These are phyloP conservation scores for Belonocnema kinseyi DNA, from an alignment of 1,140 invertebrate genomes.

Conservation along the genomic window DNA sequence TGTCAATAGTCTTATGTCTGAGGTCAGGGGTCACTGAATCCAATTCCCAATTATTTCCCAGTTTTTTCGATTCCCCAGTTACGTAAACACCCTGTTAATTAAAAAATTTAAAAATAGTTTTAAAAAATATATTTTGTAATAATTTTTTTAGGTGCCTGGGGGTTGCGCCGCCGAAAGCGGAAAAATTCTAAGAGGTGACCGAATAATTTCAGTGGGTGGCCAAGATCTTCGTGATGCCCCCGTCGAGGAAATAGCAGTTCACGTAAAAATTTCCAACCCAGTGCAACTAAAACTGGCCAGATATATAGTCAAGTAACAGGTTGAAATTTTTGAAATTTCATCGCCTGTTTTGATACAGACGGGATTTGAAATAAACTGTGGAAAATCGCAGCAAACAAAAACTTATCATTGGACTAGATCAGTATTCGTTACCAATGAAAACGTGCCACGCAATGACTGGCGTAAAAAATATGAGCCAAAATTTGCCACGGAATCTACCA, in stretches of 20 bases:
- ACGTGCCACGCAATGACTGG: constrained; percentile 27
- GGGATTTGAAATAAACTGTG: not conserved
- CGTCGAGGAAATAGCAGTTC: constrained; percentile 82
- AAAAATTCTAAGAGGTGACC: constrained; percentile 93
- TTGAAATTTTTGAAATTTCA: constrained; percentile 33
- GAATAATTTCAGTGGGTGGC: constrained; percentile 92
- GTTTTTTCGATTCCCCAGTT: no score
- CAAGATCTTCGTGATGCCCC: constrained; percentile 88
- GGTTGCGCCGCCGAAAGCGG: constrained; percentile 94
- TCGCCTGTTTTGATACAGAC: not conserved
- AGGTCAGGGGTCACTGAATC: no score
- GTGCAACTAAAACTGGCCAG: constrained; percentile 70
- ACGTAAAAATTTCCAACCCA: constrained; percentile 71
- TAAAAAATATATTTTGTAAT: no score
- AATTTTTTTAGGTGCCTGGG: constrained; percentile 83
- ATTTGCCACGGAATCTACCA: not conserved
- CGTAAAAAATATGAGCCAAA: constrained; percentile 14
- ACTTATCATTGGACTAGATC: constrained; percentile 18
- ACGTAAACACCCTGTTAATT: no score
- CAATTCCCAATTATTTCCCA: no score
- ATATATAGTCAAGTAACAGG: constrained; percentile 69
- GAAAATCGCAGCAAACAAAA: not conserved
- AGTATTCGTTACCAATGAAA: constrained; percentile 13
- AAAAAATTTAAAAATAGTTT: no score
- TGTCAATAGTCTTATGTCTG: no score